Percentiles rank a stretch among this genome's conserved stretches.
These are phyloP conservation scores for Xestia ashworthii DNA, from an alignment of 2,888 invertebrate species.

Conservation along the genomic window DNA sequence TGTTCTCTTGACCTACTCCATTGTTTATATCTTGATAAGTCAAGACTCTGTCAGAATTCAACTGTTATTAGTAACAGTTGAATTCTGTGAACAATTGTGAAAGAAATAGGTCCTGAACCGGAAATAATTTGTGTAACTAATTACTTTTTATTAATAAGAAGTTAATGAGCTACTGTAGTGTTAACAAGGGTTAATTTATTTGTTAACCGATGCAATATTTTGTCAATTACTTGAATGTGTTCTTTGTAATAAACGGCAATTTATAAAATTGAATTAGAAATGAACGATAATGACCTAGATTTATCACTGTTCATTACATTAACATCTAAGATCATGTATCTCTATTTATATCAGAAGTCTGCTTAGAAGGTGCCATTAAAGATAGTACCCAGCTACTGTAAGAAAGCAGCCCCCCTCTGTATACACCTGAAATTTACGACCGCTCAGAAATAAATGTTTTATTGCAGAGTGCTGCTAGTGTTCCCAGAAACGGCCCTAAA, in stretches of 20 bases:
- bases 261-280: too few species aligned
- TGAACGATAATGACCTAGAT: background rate
- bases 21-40: conserved; percentile 35
- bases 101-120: conserved; percentile 18
- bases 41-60: too few species aligned
- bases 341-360: background rate
- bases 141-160: conserved; percentile 12
- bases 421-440: conserved; percentile 9
- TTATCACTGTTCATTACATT: background rate
- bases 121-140: conserved; percentile 7
- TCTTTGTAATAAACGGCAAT: background rate
- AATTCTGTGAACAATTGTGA: conserved; percentile 23
- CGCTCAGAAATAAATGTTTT: conserved; percentile 35
- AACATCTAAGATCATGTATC: background rate
- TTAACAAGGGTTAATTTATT: conserved; percentile 1
- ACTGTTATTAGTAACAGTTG: conserved; percentile 28
- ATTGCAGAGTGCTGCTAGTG: conserved; percentile 93
- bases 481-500: conserved; percentile 95
- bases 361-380: background rate
- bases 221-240: background rate
- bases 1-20: conserved; percentile 55
- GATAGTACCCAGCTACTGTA: background rate
- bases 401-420: background rate
- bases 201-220: background rate
- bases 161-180: background rate